Evolutionary conservation across 92 coral and sea anemone species (phyloP).

Genomic region (Parazoanthus atlanticus): DNA sequence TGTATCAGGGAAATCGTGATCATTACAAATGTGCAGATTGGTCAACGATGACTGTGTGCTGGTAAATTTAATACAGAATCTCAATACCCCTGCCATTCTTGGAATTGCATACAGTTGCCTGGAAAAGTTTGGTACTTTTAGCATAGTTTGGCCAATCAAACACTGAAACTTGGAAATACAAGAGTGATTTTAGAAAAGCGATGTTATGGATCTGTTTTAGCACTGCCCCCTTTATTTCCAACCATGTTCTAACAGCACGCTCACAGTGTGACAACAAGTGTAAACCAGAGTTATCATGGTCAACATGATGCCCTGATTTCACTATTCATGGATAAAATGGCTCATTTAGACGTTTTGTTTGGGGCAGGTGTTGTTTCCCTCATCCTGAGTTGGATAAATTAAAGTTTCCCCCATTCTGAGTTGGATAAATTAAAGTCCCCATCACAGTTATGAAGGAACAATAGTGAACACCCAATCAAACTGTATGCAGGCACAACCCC

Average conservation of each 20-base stretch:
- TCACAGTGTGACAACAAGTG: slow-evolving; percentile 33
- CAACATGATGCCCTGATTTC: background rate
- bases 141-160: too few species aligned
- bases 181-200: slow-evolving; percentile 28
- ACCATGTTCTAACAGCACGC: slow-evolving; percentile 25
- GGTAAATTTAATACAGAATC: background rate
- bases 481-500: slow-evolving; percentile 50
- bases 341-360: slow-evolving; percentile 16
- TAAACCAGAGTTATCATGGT: background rate
- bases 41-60: slow-evolving; percentile 7
- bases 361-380: slow-evolving; percentile 16
- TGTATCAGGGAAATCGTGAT: slow-evolving; percentile 30
- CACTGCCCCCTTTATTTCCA: background rate
- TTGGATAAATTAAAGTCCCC: background rate
- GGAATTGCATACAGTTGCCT: slow-evolving; percentile 39
- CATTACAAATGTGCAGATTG: slow-evolving; percentile 47
- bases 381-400: background rate
- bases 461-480: slow-evolving; percentile 52
- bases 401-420: background rate
- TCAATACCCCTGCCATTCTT: slow-evolving; percentile 40
- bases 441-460: slow-evolving; percentile 40
- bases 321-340: slow-evolving; percentile 28
- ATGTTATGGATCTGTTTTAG: slow-evolving; percentile 20
- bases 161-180: background rate
- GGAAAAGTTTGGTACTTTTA: background rate